A percentile compares a stretch with the other conserved stretches of the same genome.
phyloP scores from a whole-genome alignment of 2,888 invertebrate genomes.

The Drosophila parthenogenetica region DNA sequence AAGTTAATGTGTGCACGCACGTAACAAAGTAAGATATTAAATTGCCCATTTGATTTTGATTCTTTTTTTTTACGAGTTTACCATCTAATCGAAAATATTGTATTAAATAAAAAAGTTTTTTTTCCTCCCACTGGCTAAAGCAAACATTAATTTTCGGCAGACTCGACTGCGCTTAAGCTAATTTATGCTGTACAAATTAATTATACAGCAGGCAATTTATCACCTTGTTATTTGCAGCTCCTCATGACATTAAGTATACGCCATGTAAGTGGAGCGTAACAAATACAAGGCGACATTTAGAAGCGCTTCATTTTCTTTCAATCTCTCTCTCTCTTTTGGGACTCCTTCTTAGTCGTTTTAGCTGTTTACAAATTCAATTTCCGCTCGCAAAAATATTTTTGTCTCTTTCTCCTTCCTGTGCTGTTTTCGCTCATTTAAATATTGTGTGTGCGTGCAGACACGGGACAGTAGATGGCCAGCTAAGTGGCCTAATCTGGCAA shows the following conservation, averaged over 20 bases:
- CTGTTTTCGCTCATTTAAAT: conserved; percentile 71
- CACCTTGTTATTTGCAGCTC: conserved; percentile 57
- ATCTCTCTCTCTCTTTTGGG: not conserved
- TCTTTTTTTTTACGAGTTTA: conserved; percentile 36
- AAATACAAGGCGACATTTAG: conserved; percentile 70
- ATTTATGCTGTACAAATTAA: conserved; percentile 73
- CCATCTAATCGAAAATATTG: conserved; percentile 51
- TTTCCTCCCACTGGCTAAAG: conserved; percentile 27
- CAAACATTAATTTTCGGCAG: conserved; percentile 67
- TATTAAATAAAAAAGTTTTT: conserved; percentile 45
- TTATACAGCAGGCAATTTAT: conserved; percentile 70
- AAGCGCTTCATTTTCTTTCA: conserved; percentile 24
- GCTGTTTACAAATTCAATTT: conserved; percentile 77
- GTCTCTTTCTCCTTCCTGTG: conserved; percentile 15
- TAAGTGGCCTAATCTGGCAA: conserved; percentile 78
- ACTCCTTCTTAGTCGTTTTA: conserved; percentile 4
- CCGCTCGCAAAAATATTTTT: conserved; percentile 40
- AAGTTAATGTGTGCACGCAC: conserved; percentile 68
- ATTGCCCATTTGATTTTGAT: conserved; percentile 49
- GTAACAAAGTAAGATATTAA: conserved; percentile 40
- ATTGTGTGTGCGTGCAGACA: conserved; percentile 37
- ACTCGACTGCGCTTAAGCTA: conserved; percentile 50
- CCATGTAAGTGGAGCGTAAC: conserved; percentile 51
- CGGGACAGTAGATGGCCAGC: conserved; percentile 30
- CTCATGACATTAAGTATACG: conserved; percentile 60